Base-by-base conservation (phyloP, 2,797 vertebrate genomes). In the Octomys mimax region DNA sequence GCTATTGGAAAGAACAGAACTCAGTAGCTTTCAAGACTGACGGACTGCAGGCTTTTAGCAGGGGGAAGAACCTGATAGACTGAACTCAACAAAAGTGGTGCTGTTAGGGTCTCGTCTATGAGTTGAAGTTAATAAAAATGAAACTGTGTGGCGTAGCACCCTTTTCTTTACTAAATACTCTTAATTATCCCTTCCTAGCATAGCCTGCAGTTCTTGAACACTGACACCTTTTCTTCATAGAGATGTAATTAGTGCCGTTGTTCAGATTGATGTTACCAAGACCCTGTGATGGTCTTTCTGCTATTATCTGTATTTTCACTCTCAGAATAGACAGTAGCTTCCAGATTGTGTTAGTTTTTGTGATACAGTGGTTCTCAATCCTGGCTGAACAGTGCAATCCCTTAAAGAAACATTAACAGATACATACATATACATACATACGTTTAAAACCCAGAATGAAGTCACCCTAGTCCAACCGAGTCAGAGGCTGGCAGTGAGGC, bases 141-240 rank as follows among this genome's bases (percentile, higher is more conserved):
- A 36, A 73, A 54, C 39, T 39, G 4, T 80, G 9, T 87, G n/a
- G 73, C 26, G 33, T 68, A 73, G 62, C 18, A 42, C 13, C 26
- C 83, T 70, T 92, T 62, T 62, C 70, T 82, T 90, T 90, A 66
- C 31, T 78, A 49, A 85, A 59, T 68, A 36, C 28, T 95, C 49
- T 24, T 24, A 19, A 19, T 36, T 77, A 90, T 49, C 36, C 52
- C 75, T 85, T 73, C 81, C 46, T 78, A 84, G 61, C 26, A 12
- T 28, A 57, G 59, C 31, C 24, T 22, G n/a, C n/a, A 22, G 10
- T 31, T 33, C n/a, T 78, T 21, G 36, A 59, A 83, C 36, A 57
- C n/a, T 46, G 46, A 64, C 18, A 28, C 26, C 22, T 95, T 87
- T 73, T 81, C n/a, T 59, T 89, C 52, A 14, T 39, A n/a, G 26